These are phyloP conservation scores for Anabacerthia variegaticeps DNA, from an alignment of 2,797 vertebrate genomes.

Conservation along the genomic window DNA sequence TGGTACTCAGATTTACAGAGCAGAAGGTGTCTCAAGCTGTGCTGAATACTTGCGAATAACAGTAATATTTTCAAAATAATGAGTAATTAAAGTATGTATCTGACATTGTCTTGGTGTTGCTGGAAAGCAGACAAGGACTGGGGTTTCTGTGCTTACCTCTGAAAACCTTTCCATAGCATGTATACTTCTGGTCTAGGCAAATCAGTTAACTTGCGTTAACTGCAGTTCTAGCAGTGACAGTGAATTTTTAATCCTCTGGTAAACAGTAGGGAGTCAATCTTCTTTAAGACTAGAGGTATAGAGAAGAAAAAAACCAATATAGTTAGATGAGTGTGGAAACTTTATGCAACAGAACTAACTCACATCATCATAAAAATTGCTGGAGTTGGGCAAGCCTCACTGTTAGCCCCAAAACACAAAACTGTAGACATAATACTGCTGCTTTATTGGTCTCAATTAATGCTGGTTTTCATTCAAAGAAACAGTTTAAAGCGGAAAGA, in stretches of 20 bases:
- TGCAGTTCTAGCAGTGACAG: not conserved
- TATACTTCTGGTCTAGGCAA: slow-evolving; percentile 22
- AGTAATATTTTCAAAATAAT: not conserved
- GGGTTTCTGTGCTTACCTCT: not conserved
- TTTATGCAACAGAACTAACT: not conserved
- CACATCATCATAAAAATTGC: not conserved
- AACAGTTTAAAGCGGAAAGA: not conserved
- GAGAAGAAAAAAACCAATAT: not conserved
- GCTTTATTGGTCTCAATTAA: not conserved
- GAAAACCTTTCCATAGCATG: not conserved
- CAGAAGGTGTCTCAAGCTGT: slow-evolving; percentile 26
- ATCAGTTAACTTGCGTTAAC: slow-evolving; percentile 12
- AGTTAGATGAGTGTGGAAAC: not conserved
- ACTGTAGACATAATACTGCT: not conserved
- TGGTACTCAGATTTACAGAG: not conserved
- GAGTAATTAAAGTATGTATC: not conserved
- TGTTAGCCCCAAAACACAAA: not conserved
- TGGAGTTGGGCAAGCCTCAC: not conserved
- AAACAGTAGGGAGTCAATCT: slow-evolving; percentile 52
- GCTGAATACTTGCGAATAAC: not conserved
- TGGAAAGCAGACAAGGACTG: not conserved
- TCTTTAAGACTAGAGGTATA: not conserved
- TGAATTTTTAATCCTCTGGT: slow-evolving; percentile 49
- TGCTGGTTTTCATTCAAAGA: not conserved
- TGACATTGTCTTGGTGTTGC: not conserved